Conservation (phyloP, 2,888 invertebrate species). For the Pachymerium ferrugineum region DNA sequence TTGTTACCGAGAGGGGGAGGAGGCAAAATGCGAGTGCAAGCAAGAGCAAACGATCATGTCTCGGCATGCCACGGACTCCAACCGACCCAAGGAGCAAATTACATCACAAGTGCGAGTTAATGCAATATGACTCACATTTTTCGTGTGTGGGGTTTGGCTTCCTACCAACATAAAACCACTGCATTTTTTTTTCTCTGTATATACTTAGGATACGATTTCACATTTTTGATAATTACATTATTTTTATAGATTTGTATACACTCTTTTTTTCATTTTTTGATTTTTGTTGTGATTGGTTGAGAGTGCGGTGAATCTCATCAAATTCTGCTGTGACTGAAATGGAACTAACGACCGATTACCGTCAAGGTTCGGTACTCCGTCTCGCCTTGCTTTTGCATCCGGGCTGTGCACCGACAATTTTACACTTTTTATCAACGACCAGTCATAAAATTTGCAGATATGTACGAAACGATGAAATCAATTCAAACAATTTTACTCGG, state of each 20-base stretch:
- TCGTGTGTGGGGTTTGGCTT: no score
- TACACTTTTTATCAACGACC: background rate
- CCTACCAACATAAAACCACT: no score
- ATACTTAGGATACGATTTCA: no score
- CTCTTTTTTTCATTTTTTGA: background rate
- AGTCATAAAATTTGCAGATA: background rate
- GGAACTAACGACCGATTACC: conserved; percentile 13
- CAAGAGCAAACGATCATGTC: conserved; percentile 6
- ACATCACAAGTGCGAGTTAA: background rate
- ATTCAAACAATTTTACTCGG: no score
- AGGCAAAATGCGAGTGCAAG: conserved; percentile 3
- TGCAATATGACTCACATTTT: no score
- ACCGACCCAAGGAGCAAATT: background rate
- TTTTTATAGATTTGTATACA: no score
- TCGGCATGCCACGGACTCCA: background rate
- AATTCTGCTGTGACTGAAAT: background rate
- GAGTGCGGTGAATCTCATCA: background rate
- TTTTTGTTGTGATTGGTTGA: background rate
- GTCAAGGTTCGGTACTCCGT: conserved; percentile 1
- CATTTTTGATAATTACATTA: background rate
- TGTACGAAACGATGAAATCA: no score
- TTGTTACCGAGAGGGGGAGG: conserved; percentile 3
- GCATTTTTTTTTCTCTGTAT: no score
- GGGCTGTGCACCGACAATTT: background rate
- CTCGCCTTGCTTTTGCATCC: conserved; percentile 3